Percentiles rank a stretch among this genome's conserved stretches.
Conservation (phyloP, 2,797 vertebrate genomes). For the Hoplostethus mediterraneus region DNA sequence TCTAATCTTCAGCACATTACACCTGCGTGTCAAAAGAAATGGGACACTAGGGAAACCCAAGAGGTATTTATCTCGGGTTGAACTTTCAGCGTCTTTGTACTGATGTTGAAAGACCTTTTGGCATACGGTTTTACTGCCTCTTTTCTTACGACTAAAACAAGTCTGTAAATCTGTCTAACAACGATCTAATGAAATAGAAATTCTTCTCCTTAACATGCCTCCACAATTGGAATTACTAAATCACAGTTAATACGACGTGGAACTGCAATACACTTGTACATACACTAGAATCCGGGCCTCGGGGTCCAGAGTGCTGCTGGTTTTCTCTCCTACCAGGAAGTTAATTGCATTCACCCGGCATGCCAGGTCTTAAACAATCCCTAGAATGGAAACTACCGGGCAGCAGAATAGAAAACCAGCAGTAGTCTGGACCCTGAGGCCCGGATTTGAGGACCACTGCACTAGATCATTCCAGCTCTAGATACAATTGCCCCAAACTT, state of each 20-base stretch:
- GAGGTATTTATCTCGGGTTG: background rate
- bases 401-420: no score
- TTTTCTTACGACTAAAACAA: background rate
- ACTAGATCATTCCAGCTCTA: no score
- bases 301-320: no score
- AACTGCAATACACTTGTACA: background rate
- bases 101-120: background rate
- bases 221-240: slow-evolving; percentile 9
- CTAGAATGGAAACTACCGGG: no score
- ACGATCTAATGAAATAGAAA: background rate
- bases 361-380: no score
- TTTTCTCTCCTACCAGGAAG: no score
- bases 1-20: background rate
- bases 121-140: background rate
- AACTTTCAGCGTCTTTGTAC: background rate
- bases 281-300: no score
- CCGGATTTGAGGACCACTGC: no score
- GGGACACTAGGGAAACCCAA: background rate
- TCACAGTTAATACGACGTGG: background rate
- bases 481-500: no score
- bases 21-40: background rate
- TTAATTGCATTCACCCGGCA: no score
- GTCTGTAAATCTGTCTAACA: slow-evolving; percentile 19
- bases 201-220: background rate
- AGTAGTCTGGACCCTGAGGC: no score